Base-by-base conservation (phyloP, 2,797 vertebrate genomes). In the Liparis tanakae region DNA sequence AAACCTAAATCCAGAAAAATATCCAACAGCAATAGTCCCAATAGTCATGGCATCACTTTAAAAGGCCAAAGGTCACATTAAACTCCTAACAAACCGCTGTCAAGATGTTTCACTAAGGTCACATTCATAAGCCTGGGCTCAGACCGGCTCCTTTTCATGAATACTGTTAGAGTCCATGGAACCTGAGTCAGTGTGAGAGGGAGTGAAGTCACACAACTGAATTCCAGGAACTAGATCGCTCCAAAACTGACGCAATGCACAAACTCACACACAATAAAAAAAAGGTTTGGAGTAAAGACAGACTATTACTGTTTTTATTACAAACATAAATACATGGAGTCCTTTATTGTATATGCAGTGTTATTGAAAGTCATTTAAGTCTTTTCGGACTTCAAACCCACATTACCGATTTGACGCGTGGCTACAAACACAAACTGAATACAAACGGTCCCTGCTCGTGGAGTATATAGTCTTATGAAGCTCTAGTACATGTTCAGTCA, bases 1-100 rank as follows among this genome's bases (percentile, higher is more conserved):
- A 67, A 20, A 39, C 3, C 0, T 18, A 44, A 30, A 22, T 51
- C 15, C 22, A 34, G 20, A n/a, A 50, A n/a, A 41, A 53, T 1
- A 18, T 7, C 17, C 18, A 3, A 50, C 18, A 22, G 15, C 0
- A 58, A 18, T 14, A 57, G 7, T 67, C 60, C 54, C 46, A 64
- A 36, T n/a, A 59, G 44, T 37, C 12, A 37, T 60, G 72, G 36
- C 62, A 54, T 69, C 67, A 87, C 72, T 74, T 64, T 41, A 7
- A 64, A 70, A 79, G 54, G 62, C 9, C 76, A 82, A 78, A 83
- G 80, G 79, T 80, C 74, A 80, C 39, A 51, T 58, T 67, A 69
- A 72, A 67, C 74, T 63, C 57, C 59, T 9, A n/a, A 72, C 73
- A 82, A 80, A 82, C 71, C 82, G 74, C 80, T 84, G 81, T 64